A percentile compares a stretch with the other conserved stretches of the same genome.
These are phyloP conservation scores for Callaeas wilsoni DNA, from an alignment of 2,113 vertebrate species.

Conservation along the genomic window DNA sequence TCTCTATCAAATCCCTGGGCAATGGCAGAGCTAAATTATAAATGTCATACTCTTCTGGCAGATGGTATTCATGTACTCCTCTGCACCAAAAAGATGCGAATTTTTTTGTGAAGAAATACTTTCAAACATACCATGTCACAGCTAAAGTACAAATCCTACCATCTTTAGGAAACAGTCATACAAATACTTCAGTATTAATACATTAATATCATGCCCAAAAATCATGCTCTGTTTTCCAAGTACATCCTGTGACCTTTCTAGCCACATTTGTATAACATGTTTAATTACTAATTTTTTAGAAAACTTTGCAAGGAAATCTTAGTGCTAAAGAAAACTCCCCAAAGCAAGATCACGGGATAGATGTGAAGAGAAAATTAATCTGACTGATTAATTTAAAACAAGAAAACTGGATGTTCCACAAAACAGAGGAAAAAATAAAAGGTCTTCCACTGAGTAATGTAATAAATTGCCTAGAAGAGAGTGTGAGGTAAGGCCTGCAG, in stretches of 20 bases:
- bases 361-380: neutral
- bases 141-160: neutral
- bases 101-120: neutral
- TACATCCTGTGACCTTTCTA: neutral
- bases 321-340: neutral
- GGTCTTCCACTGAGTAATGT: neutral
- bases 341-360: neutral
- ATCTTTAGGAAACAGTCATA: neutral
- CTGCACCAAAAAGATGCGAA: neutral
- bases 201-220: neutral
- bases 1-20: neutral
- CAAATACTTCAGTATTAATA: neutral
- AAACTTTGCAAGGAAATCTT: neutral
- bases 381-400: neutral
- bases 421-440: neutral
- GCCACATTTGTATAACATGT: rapidly evolving
- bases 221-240: neutral
- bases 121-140: neutral
- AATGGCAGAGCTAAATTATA: neutral
- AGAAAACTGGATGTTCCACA: neutral
- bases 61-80: neutral
- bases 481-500: neutral
- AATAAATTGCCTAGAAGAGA: neutral
- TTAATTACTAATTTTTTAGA: neutral
- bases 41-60: neutral